Conservation (phyloP, 2,888 invertebrate species). For the Acanthococcus lagerstroemiae region DNA sequence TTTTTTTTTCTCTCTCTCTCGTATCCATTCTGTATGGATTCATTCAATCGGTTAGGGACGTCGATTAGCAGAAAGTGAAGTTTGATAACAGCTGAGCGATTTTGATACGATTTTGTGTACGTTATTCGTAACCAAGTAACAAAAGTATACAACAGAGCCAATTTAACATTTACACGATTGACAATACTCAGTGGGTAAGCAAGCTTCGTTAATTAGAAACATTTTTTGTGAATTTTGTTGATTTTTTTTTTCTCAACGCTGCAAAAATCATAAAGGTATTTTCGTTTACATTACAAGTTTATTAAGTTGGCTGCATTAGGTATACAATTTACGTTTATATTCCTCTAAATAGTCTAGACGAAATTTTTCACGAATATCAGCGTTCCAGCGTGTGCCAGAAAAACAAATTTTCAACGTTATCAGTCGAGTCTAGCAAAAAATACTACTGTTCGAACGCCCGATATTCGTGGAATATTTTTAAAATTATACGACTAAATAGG, state of each 20-base stretch:
- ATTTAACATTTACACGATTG: neutral
- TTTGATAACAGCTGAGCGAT: neutral
- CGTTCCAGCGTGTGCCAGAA: neutral
- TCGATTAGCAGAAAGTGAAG: neutral
- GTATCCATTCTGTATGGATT: too few relatives aligned
- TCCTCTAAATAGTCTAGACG: neutral
- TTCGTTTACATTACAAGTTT: neutral
- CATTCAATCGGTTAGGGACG: too few relatives aligned
- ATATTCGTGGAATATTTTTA: too few relatives aligned
- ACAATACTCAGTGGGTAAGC: constrained; percentile 16
- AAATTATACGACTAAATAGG: too few relatives aligned
- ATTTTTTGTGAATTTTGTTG: too few relatives aligned
- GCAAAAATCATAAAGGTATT: neutral
- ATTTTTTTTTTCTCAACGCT: neutral
- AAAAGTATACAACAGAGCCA: constrained; percentile 15
- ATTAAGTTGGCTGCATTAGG: neutral
- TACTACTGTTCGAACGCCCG: too few relatives aligned
- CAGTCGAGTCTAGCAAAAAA: too few relatives aligned
- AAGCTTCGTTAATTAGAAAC: neutral
- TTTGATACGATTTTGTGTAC: constrained; percentile 4
- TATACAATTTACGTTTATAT: neutral
- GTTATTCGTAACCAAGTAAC: constrained; percentile 20
- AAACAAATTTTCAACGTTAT: too few relatives aligned
- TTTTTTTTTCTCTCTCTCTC: too few relatives aligned
- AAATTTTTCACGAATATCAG: neutral